phyloP scores from a whole-genome alignment of 2,888 invertebrate species.

The Hoplodrina ambigua region DNA sequence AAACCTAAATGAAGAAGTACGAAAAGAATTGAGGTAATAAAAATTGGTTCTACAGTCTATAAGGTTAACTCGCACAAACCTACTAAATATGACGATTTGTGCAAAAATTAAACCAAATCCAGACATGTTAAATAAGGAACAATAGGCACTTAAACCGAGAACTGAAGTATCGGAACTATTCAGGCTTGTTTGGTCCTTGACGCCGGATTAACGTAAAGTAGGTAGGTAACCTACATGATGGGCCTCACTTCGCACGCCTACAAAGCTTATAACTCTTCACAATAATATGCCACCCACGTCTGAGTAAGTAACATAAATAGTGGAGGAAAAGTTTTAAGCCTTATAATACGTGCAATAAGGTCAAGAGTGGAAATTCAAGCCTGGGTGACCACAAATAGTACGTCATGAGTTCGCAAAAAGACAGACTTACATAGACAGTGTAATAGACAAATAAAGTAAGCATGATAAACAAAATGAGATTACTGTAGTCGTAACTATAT shows the following conservation, averaged over 20 bases:
- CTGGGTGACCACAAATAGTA: conserved; percentile 12
- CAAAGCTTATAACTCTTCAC: conserved; percentile 41
- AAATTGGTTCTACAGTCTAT: neutral
- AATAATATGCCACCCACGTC: conserved; percentile 53
- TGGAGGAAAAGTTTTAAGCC: conserved; percentile 38
- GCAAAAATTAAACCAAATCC: conserved; percentile 26
- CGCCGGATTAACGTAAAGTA: conserved; percentile 64
- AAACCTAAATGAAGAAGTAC: neutral
- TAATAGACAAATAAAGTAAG: conserved; percentile 1
- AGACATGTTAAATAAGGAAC: conserved; percentile 30
- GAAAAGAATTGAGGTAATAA: neutral
- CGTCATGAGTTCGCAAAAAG: conserved; percentile 5
- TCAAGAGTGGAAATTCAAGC: conserved; percentile 35
- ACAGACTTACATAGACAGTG: neutral
- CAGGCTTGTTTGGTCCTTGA: conserved; percentile 60
- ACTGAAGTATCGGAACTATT: conserved; percentile 56
- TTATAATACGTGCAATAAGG: conserved; percentile 35
- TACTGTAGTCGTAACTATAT: neutral
- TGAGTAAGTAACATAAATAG: conserved; percentile 51
- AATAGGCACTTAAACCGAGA: conserved; percentile 34
- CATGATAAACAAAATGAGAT: neutral
- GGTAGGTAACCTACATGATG: conserved; percentile 47
- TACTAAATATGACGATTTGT: neutral
- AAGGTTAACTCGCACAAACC: neutral
- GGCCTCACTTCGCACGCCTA: conserved; percentile 46